Conservation (phyloP, 2,797 vertebrate species). For the Molothrus aeneus region DNA sequence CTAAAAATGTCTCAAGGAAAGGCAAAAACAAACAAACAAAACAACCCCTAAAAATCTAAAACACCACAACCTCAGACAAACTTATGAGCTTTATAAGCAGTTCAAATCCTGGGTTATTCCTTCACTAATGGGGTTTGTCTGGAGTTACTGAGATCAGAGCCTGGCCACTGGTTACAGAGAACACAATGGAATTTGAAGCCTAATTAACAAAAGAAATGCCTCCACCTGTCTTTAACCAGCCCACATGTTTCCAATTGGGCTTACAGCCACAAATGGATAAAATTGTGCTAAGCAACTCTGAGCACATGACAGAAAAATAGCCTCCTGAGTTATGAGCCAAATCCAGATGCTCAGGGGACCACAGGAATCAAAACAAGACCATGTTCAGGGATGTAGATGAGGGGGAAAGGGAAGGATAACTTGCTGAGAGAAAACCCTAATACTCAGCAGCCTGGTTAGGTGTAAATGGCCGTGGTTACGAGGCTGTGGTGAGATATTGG, state of each 20-base stretch:
- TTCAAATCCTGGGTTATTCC: constrained; percentile 13
- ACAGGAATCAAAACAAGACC: constrained; percentile 32
- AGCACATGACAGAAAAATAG: constrained; percentile 23
- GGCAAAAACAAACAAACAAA: not conserved
- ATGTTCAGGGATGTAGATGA: not conserved
- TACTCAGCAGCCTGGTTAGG: not conserved
- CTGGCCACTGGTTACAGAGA: constrained; percentile 23
- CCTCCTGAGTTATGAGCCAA: constrained; percentile 9
- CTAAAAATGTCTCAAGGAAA: not conserved
- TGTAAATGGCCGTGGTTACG: not conserved
- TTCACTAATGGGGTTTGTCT: not conserved
- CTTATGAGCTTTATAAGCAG: not conserved
- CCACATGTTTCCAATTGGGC: constrained; percentile 56
- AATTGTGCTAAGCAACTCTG: constrained; percentile 34
- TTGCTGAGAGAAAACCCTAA: not conserved
- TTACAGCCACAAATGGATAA: constrained; percentile 26
- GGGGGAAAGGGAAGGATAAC: not conserved
- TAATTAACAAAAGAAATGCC: constrained; percentile 56
- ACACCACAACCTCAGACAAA: not conserved
- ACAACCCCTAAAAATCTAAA: not conserved
- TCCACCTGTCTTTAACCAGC: constrained; percentile 54
- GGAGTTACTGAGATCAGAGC: not conserved
- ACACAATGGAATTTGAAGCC: constrained; percentile 48
- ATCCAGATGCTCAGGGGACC: constrained; percentile 29
- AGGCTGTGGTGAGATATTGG: not conserved